Conservation (phyloP, 2,888 invertebrate genomes). For the Acanthopleura granulata region DNA sequence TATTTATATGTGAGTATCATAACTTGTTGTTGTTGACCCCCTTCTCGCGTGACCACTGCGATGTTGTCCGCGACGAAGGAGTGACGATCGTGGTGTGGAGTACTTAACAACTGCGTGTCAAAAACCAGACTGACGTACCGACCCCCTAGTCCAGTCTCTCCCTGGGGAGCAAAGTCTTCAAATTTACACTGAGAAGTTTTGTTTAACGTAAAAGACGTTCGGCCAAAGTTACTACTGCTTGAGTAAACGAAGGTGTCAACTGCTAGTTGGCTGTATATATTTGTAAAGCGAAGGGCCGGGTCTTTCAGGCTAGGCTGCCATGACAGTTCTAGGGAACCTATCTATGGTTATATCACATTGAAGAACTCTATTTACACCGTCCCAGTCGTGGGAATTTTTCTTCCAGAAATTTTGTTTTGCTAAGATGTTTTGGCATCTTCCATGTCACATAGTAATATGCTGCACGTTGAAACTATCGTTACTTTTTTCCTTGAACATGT, state of each 20-base stretch:
- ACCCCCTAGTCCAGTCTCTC: neutral
- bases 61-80: neutral
- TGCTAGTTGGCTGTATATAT: slow-evolving; percentile 10
- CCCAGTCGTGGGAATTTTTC: too few relatives aligned
- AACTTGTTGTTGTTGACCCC: too few relatives aligned
- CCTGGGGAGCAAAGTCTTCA: neutral
- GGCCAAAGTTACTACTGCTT: neutral
- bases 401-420: too few relatives aligned
- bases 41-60: neutral
- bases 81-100: neutral
- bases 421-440: too few relatives aligned
- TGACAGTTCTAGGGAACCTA: neutral
- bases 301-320: too few relatives aligned
- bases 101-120: slow-evolving; percentile 55
- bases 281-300: neutral
- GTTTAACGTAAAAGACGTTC: slow-evolving; percentile 2
- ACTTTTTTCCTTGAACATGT: too few relatives aligned
- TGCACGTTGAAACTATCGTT: too few relatives aligned
- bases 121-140: slow-evolving; percentile 28
- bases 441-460: too few relatives aligned
- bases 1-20: too few relatives aligned
- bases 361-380: neutral
- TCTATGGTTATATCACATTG: neutral
- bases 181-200: slow-evolving; percentile 10
- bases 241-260: slow-evolving; percentile 4